phyloP scores from a whole-genome alignment of 2,113 vertebrate species.

The Eulemur macaco region DNA sequence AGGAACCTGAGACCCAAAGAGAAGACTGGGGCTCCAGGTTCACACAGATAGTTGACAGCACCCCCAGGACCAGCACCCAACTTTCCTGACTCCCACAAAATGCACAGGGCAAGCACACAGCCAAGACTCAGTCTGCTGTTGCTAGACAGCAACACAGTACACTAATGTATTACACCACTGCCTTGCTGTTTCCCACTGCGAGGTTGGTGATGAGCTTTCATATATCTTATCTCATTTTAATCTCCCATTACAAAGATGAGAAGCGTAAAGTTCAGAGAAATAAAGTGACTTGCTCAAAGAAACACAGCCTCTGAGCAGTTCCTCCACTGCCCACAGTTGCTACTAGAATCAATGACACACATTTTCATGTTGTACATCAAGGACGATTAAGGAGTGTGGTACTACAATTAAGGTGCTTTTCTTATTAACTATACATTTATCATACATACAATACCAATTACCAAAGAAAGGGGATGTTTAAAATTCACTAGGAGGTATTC shows the following conservation, averaged over 20 bases:
- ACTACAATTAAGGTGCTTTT: not conserved
- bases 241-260: not conserved
- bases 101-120: not conserved
- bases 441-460: not conserved
- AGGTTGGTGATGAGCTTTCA: not conserved
- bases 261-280: not conserved
- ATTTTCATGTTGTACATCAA: not conserved
- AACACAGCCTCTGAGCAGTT: not conserved
- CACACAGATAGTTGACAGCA: not conserved
- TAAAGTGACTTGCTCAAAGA: not conserved
- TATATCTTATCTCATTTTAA: not conserved
- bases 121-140: no score
- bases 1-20: not conserved
- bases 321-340: not conserved
- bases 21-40: not conserved
- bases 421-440: not conserved
- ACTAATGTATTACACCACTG: accelerated
- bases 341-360: not conserved
- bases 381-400: not conserved
- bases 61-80: accelerated
- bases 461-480: not conserved
- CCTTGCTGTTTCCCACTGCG: not conserved
- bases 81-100: not conserved
- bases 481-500: not conserved
- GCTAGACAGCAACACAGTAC: accelerated